phyloP scores from a whole-genome alignment of 2,797 vertebrate species.

The Erethizon dorsatum region DNA sequence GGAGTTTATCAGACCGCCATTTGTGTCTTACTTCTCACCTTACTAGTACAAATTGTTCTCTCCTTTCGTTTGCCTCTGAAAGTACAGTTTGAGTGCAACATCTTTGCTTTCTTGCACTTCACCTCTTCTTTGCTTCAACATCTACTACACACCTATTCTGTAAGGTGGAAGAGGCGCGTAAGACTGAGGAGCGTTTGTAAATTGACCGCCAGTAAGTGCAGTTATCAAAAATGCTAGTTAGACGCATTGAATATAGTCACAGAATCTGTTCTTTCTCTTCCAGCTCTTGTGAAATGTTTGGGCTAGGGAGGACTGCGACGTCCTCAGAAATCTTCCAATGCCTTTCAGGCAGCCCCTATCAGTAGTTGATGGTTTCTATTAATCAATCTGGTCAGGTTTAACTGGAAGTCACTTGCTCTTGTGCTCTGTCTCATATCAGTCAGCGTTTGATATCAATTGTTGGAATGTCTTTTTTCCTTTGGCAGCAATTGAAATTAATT shows the following conservation, averaged over 20 bases:
- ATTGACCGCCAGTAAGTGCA: not conserved
- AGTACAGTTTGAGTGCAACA: too few species aligned
- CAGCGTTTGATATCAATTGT: slow-evolving; percentile 49
- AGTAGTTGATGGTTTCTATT: slow-evolving; percentile 54
- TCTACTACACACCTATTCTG: not conserved
- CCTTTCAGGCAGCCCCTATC: slow-evolving; percentile 2
- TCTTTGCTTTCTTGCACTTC: not conserved
- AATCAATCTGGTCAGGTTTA: slow-evolving; percentile 41
- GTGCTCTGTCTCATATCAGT: slow-evolving; percentile 5
- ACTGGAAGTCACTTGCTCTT: slow-evolving; percentile 43
- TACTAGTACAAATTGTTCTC: not conserved
- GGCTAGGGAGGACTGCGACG: not conserved
- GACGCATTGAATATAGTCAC: not conserved
- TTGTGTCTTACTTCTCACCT: not conserved
- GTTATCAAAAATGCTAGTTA: not conserved
- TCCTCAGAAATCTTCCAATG: not conserved
- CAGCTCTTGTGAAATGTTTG: not conserved
- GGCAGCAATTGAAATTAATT: slow-evolving; percentile 75
- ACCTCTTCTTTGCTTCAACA: not conserved
- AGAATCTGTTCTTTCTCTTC: not conserved
- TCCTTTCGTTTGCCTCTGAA: not conserved
- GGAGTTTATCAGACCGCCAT: not conserved
- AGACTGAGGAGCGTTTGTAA: not conserved
- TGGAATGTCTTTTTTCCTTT: slow-evolving; percentile 38
- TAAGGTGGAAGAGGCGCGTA: not conserved